Conservation (phyloP, 2,113 vertebrate species). For the Cyphomyrus discorhynchus region DNA sequence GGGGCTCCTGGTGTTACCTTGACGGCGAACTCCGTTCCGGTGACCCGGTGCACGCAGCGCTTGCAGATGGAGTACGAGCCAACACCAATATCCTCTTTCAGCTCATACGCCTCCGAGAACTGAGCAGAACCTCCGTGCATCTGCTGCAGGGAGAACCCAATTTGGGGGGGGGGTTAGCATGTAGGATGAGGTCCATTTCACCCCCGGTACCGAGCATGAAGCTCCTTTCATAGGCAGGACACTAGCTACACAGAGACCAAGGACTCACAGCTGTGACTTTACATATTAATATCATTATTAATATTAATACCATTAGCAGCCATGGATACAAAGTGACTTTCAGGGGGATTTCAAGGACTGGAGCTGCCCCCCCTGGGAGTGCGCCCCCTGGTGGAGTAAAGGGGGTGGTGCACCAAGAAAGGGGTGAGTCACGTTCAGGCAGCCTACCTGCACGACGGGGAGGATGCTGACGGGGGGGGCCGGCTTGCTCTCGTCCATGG, state of each 20-base stretch:
- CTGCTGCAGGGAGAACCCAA: conserved; percentile 49
- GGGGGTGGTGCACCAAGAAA: neutral
- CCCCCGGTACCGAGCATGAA: neutral
- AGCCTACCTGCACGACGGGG: conserved; percentile 83
- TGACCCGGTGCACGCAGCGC: conserved; percentile 78
- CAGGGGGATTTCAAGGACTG: neutral
- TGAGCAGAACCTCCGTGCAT: conserved; percentile 77
- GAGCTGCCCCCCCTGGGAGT: neutral
- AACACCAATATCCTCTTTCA: conserved; percentile 93
- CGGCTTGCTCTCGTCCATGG: conserved; percentile 84
- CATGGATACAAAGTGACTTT: neutral
- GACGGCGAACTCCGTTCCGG: conserved; percentile 88
- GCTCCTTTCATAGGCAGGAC: neutral
- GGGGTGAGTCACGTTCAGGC: neutral
- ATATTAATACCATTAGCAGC: neutral
- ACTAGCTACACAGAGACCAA: neutral
- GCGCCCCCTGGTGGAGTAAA: neutral
- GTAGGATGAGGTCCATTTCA: neutral
- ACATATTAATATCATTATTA: neutral
- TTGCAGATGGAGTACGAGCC: conserved; percentile 97
- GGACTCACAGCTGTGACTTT: neutral
- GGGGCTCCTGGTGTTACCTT: conserved; percentile 67
- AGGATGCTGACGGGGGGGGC: conserved; percentile 79
- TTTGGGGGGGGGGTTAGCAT: neutral
- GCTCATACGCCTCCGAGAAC: conserved; percentile 84